Evolutionary conservation across 2,113 vertebrate genomes (phyloP).

Genomic region (Hemicordylus capensis): DNA sequence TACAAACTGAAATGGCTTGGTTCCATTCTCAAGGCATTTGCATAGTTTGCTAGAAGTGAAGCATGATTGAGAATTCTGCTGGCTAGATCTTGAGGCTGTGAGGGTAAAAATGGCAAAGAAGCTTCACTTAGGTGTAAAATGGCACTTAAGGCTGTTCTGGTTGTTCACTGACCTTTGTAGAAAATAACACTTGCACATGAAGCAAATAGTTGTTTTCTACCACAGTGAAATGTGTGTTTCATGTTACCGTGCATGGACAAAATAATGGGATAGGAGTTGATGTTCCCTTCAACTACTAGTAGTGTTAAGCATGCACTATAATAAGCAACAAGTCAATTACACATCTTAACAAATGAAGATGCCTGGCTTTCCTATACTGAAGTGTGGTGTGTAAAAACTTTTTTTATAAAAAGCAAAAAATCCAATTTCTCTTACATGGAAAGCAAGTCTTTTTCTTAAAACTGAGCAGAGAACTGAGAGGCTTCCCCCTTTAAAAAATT

Average conservation of each 20-base stretch:
- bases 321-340: not conserved
- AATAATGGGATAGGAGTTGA: not conserved
- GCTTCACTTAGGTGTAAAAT: not conserved
- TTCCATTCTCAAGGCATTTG: not conserved
- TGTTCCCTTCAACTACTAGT: not conserved
- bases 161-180: not conserved
- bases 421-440: conserved; percentile 42
- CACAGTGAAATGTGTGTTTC: not conserved
- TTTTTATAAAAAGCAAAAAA: conserved; percentile 35
- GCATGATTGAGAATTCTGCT: not conserved
- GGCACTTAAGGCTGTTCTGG: not conserved
- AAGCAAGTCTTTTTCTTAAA: conserved; percentile 51
- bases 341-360: conserved; percentile 32
- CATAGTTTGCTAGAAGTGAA: not conserved
- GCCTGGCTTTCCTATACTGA: conserved; percentile 44
- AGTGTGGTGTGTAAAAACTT: conserved; percentile 1
- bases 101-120: not conserved
- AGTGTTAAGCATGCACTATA: not conserved
- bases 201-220: not conserved
- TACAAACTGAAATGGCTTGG: not conserved
- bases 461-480: conserved; percentile 55
- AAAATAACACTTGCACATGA: too few species aligned
- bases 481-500: conserved; percentile 64
- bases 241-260: not conserved
- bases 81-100: not conserved